phyloP scores from a whole-genome alignment of 2,797 vertebrate species.

The Taeniopygia guttata region DNA sequence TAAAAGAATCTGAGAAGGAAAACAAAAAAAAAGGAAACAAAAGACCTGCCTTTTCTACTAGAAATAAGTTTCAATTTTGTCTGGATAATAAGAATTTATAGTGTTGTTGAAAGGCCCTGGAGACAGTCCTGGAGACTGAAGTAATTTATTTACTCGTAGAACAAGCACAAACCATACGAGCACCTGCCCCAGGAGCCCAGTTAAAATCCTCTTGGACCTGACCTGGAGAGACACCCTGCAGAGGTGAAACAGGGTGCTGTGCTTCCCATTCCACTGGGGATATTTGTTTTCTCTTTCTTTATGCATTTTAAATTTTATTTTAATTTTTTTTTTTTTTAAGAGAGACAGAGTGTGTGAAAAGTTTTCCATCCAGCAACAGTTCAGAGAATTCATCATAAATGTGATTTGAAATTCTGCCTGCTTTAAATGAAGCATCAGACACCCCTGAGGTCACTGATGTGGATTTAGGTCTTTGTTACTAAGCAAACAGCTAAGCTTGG shows the following conservation, averaged over 20 bases:
- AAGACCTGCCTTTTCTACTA: neutral
- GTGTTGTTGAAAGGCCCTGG: constrained; percentile 12
- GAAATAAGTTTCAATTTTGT: neutral
- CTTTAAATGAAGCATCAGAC: neutral
- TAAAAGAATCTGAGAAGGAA: neutral
- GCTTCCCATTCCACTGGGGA: neutral
- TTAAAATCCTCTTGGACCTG: neutral
- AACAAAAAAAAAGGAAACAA: neutral
- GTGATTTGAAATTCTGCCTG: neutral
- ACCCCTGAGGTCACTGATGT: neutral
- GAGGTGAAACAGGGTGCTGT: neutral
- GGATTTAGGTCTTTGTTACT: neutral
- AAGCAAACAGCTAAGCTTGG: neutral
- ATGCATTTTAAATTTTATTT: accelerated
- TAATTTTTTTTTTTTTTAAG: neutral
- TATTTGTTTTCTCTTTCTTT: neutral
- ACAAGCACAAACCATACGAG: neutral
- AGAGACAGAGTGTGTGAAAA: neutral
- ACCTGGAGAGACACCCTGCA: neutral
- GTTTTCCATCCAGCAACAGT: neutral
- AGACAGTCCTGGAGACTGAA: constrained; percentile 9
- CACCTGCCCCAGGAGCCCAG: neutral
- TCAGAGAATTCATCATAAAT: neutral
- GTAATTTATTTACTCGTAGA: neutral
- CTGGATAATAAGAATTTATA: constrained; percentile 21